A percentile compares a stretch with the other conserved stretches of the same genome.
Conservation (phyloP, 2,113 vertebrate species). For the Stictonetta naevosa region DNA sequence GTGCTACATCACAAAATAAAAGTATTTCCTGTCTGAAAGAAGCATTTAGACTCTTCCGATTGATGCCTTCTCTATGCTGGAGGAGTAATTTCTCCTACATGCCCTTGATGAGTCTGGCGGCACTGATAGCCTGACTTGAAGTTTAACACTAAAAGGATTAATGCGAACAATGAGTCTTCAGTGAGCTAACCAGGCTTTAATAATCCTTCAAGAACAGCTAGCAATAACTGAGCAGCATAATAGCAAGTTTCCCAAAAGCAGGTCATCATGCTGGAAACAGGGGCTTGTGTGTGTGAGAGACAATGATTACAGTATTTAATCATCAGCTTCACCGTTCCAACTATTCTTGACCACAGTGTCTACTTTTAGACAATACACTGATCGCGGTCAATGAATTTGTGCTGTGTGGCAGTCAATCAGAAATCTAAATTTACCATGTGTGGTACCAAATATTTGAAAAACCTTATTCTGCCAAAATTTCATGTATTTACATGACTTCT, state of each 20-base stretch:
- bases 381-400: not conserved
- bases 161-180: slow-evolving; percentile 63
- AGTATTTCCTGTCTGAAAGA: slow-evolving; percentile 38
- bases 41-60: slow-evolving; percentile 46
- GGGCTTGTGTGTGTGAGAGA: slow-evolving; percentile 35
- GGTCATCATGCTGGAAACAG: slow-evolving; percentile 58
- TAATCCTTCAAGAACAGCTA: slow-evolving; percentile 57
- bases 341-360: not conserved
- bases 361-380: slow-evolving; percentile 25
- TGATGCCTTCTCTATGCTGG: not conserved
- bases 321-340: not conserved
- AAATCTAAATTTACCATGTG: not conserved
- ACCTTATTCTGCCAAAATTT: not conserved
- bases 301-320: slow-evolving; percentile 52
- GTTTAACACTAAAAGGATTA: slow-evolving; percentile 33
- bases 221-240: slow-evolving; percentile 45
- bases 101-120: slow-evolving; percentile 14
- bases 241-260: slow-evolving; percentile 49
- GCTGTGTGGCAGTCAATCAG: not conserved
- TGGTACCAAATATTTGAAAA: not conserved
- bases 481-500: not conserved
- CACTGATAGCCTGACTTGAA: slow-evolving; percentile 16
- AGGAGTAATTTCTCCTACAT: not conserved
- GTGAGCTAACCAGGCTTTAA: slow-evolving; percentile 71
- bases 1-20: slow-evolving; percentile 16